A percentile compares a stretch with the other conserved stretches of the same genome.
These are phyloP conservation scores for Sisor rabdophorus DNA, from an alignment of 2,113 vertebrate species.

Conservation along the genomic window DNA sequence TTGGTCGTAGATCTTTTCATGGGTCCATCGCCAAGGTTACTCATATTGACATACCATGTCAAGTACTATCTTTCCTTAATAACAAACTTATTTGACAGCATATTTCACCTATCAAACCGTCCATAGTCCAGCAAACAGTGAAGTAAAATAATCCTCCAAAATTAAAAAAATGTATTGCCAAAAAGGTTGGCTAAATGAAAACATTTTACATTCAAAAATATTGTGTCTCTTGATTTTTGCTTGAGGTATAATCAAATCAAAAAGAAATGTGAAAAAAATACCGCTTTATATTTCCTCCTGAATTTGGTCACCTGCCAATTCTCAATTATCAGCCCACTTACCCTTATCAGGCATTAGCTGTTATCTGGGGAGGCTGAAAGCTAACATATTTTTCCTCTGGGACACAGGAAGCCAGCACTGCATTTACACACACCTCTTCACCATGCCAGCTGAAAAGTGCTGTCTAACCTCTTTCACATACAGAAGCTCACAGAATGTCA, in stretches of 20 bases:
- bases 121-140: not conserved
- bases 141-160: too few relatives aligned
- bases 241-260: not conserved
- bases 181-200: not conserved
- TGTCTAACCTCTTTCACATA: not conserved
- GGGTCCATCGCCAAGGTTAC: constrained; percentile 51
- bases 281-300: too few relatives aligned
- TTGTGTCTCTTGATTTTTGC: not conserved
- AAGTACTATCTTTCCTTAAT: too few relatives aligned
- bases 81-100: constrained; percentile 1
- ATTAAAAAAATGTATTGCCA: too few relatives aligned
- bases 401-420: not conserved
- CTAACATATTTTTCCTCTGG: not conserved
- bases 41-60: constrained; percentile 34
- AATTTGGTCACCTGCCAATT: not conserved
- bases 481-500: not conserved
- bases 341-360: not conserved
- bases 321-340: not conserved
- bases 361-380: not conserved
- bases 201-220: not conserved
- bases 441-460: not conserved
- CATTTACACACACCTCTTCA: not conserved
- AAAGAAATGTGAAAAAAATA: not conserved
- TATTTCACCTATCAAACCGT: not conserved
- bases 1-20: constrained; percentile 45